Evolutionary conservation across 2,113 vertebrate genomes (phyloP), one percentile per base, ranked within the genome.

Genomic region (Hypomesus transpacificus): DNA sequence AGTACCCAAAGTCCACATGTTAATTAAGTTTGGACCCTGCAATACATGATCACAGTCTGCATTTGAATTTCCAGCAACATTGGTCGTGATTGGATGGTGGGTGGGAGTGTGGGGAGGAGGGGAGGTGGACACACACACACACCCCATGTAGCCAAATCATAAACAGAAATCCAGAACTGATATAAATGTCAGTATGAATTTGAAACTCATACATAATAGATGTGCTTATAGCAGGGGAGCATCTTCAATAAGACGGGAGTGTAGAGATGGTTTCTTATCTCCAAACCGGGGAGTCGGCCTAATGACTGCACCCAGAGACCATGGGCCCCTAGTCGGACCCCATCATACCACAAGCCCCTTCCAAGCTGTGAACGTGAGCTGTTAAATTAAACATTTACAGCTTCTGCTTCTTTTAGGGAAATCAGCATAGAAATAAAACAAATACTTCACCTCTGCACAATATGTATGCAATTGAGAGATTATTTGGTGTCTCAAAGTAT

Each of bases 191-290:
- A 85, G 83, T 63, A 74, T 61, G 79, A 90, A 89, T 89, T 87
- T 87, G 86, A 80, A 79, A 82, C 50, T 62, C 73, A 87, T 91
- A 81, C 88, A 90, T 90, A 89, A 92, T 89, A 79, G 78, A 91
- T 86, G 67, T 39, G 39, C 69, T 39, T 71, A 75, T 62, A 80
- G 80, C 84, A 82, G 80, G 86, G 85, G 87, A 87, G 84, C 80
- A 83, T 89, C 87, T 84, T 89, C 85, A 89, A 85, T 89, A 74
- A 89, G 80, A 62, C 61, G 31, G 70, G 80, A 82, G 79, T 76
- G 82, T 70, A 52, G 72, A 75, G 77, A 62, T 31, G 66, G 71
- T 75, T 75, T 81, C 88, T 87, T 82, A 85, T 89, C 88, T 84
- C 86, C 71, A 80, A 80, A 86, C 81, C 65, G 2, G 82, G 75